phyloP scores from a whole-genome alignment of 2,888 invertebrate genomes.

The Yponomeuta malinellus region DNA sequence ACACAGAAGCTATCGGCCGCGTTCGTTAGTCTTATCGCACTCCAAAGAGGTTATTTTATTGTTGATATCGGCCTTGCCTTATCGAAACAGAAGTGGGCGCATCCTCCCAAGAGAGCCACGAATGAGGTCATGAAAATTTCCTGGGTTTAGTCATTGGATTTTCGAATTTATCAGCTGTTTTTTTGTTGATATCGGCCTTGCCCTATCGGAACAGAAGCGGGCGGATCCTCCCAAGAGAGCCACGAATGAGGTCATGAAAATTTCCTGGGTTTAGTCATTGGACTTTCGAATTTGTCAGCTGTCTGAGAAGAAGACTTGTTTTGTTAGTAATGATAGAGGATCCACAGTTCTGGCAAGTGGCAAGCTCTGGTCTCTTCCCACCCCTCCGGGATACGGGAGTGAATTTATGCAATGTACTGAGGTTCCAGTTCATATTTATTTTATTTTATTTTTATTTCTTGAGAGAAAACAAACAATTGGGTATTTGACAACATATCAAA shows the following conservation, averaged over 20 bases:
- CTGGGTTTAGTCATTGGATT: neutral
- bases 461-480: too few species aligned
- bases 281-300: too few species aligned
- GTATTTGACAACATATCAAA: too few species aligned
- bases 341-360: too few species aligned
- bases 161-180: neutral
- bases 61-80: neutral
- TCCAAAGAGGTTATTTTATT: neutral
- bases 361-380: too few species aligned
- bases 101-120: neutral
- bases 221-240: neutral
- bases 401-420: too few species aligned
- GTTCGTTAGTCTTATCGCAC: neutral
- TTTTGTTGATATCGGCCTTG: neutral
- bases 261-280: neutral
- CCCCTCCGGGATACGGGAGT: too few species aligned
- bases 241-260: neutral
- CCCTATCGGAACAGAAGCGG: neutral
- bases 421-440: too few species aligned
- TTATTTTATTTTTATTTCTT: too few species aligned
- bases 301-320: neutral
- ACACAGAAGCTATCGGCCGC: neutral
- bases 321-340: too few species aligned
- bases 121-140: neutral
- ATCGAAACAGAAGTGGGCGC: neutral